These are phyloP conservation scores for Formica exsecta DNA, from an alignment of 1,140 invertebrate species.

Conservation along the genomic window DNA sequence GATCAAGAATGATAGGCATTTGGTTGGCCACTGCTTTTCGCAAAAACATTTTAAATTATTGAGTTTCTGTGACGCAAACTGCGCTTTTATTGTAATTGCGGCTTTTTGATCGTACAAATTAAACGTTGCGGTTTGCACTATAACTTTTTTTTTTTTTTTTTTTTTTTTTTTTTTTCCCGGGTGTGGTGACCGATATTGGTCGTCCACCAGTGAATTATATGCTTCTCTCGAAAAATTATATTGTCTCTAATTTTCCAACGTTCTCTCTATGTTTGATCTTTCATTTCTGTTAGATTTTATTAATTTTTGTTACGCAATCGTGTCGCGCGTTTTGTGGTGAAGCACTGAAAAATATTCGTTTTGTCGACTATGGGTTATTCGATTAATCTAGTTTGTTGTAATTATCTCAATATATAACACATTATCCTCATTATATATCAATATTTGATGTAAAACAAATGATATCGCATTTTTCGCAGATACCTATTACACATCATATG, in stretches of 20 bases:
- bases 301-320: neutral
- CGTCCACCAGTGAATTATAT: neutral
- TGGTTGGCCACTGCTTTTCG: constrained; percentile 18
- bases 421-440: neutral
- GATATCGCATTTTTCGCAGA: neutral
- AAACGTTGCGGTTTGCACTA: constrained; percentile 30
- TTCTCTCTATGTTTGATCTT: neutral
- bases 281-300: neutral
- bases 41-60: constrained; percentile 47
- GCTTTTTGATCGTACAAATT: constrained; percentile 44
- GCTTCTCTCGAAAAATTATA: constrained; percentile 13
- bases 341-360: neutral
- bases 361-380: neutral
- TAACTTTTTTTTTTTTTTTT: neutral
- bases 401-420: neutral
- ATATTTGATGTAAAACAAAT: neutral
- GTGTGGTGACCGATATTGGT: neutral
- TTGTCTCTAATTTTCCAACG: neutral
- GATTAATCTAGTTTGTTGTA: neutral
- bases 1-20: constrained; percentile 38
- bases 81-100: constrained; percentile 41
- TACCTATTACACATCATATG: neutral
- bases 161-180: neutral
- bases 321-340: neutral
- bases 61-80: constrained; percentile 11